These are phyloP conservation scores for Dicerorhinus sumatrensis DNA, from an alignment of 2,113 vertebrate species.

Conservation along the genomic window DNA sequence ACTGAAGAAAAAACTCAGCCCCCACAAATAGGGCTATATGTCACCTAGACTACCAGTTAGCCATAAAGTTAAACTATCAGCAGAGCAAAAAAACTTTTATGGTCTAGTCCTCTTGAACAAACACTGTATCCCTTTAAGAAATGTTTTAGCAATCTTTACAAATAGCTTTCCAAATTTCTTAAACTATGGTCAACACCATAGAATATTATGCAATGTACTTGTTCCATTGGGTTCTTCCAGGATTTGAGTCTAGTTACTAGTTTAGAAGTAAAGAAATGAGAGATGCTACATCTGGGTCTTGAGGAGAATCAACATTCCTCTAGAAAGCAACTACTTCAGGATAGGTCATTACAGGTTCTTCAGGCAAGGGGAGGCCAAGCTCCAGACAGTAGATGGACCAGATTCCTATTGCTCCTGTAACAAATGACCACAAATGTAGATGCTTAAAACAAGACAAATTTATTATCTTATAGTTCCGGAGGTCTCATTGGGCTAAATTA, in stretches of 20 bases:
- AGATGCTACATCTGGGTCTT: neutral
- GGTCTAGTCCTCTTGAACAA: neutral
- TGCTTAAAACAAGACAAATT: neutral
- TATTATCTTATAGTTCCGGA: neutral
- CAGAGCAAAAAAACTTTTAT: neutral
- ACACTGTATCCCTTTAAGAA: neutral
- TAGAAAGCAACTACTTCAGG: neutral
- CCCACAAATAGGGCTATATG: neutral
- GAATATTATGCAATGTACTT: neutral
- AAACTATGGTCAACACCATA: neutral
- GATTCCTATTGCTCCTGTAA: neutral
- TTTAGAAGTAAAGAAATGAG: neutral
- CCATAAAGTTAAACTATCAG: neutral
- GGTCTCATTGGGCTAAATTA: neutral
- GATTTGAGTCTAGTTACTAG: neutral
- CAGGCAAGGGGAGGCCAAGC: neutral
- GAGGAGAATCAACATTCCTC: neutral
- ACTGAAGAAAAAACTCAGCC: neutral
- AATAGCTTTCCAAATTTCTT: neutral
- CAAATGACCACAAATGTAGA: neutral
- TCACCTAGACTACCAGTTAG: neutral
- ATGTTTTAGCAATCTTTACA: conserved; percentile 33
- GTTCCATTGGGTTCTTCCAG: neutral
- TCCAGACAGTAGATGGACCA: neutral
- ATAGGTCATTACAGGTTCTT: neutral